Evolutionary conservation across 2,113 vertebrate species (phyloP), one percentile per base, ranked within the genome.

Genomic region (Sinocyclocheilus maitianheensis): DNA sequence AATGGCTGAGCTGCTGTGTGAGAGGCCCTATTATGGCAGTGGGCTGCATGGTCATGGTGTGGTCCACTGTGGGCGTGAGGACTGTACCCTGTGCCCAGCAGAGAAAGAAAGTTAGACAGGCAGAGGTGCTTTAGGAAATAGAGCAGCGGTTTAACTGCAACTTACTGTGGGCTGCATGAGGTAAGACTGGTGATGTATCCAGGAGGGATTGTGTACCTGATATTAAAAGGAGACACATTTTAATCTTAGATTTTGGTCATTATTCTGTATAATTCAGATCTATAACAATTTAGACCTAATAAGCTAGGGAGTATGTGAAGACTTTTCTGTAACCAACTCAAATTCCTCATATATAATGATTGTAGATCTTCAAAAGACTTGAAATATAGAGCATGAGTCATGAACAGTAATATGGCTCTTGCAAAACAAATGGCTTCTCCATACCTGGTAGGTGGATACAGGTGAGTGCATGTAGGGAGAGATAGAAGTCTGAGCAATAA

Each of bases 131-230:
- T 84, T 71, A 34, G 43, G 72, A 53, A 30, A 81, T 13, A 22
- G n/a, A 60, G 3, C 24, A 24, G 18, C 18, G 4, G 6, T 75
- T 48, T 18, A 43, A 43, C 5, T 72, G 18, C 69, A 16, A 93
- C 97, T 97, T 93, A 98, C 97, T 87, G 96, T 96, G 91, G 96
- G 96, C 77, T 96, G 97, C 96, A 97, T 96, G 94, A 97, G 96
- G 96, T 97, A 97, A 10, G 96, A 96, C 92, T 96, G 97, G 88
- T 96, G 96, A 87, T 97, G 97, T 92, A 97, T 94, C 97, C 97
- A 98, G 74, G 97, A 94, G 0, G 96, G 96, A 90, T 94, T 96
- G 90, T 97, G 97, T 78, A 96, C 95, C 96, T 97, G 90, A 22
- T 16, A 81, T n/a, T 26, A 58, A 43, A 74, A 77, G 11, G 83